Conservation (phyloP, 2,888 invertebrate genomes). For the Biston betularia region DNA sequence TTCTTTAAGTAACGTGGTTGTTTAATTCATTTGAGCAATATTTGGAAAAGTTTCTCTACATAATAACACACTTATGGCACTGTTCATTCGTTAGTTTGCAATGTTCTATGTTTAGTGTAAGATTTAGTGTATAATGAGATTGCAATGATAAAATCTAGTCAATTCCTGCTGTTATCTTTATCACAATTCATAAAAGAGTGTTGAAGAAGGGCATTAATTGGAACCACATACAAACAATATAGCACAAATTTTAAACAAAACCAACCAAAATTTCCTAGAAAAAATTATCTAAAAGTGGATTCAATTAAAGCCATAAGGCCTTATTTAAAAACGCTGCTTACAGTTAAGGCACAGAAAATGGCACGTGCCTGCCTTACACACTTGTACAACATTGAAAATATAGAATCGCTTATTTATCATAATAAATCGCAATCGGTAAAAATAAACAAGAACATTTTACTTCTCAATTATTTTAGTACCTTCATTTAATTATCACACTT, state of each 20-base stretch:
- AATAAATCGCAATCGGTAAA: no score
- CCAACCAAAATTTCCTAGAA: no score
- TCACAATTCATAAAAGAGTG: conserved; percentile 34
- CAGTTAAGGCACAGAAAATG: no score
- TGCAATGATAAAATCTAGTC: conserved; percentile 21
- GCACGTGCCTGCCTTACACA: no score
- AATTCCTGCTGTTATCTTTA: conserved; percentile 43
- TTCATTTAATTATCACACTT: no score
- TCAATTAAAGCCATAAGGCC: not conserved
- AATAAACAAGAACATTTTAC: no score
- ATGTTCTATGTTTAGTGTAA: conserved; percentile 42
- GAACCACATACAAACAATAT: not conserved
- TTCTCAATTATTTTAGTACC: no score
- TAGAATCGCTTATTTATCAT: no score
- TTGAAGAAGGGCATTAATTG: not conserved
- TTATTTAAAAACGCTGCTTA: not conserved
- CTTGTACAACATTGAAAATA: no score
- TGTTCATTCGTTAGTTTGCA: conserved; percentile 75
- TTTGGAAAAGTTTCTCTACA: conserved; percentile 59
- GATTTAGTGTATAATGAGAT: conserved; percentile 23
- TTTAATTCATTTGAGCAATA: conserved; percentile 71
- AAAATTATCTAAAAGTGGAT: not conserved
- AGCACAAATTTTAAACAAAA: no score
- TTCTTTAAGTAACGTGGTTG: conserved; percentile 45
- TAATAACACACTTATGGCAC: conserved; percentile 78